Evolutionary conservation across 1,140 invertebrate genomes (phyloP).

Genomic region (Drosophila pectinifera): DNA sequence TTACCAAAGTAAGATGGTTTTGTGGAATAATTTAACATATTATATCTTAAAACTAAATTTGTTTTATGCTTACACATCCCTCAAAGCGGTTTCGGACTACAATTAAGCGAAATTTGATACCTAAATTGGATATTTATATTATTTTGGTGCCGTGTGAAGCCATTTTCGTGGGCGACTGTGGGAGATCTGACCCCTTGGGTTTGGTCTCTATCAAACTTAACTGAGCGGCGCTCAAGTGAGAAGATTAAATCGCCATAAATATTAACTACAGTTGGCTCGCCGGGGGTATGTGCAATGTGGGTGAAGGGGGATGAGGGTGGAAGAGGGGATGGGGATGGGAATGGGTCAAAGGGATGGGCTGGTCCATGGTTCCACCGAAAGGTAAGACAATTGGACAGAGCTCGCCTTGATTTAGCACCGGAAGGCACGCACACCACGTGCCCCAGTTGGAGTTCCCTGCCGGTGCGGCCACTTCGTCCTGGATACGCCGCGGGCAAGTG

Average conservation of each 20-base stretch:
- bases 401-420: conserved; percentile 80
- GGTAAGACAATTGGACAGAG: conserved; percentile 81
- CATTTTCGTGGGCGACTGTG: neutral
- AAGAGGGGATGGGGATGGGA: neutral
- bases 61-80: neutral
- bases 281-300: conserved; percentile 11
- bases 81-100: neutral
- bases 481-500: conserved; percentile 43
- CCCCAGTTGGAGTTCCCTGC: conserved; percentile 21
- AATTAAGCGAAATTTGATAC: conserved; percentile 11
- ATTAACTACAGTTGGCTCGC: conserved; percentile 80
- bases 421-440: conserved; percentile 80
- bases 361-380: conserved; percentile 31
- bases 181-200: conserved; percentile 21
- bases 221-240: conserved; percentile 80
- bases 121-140: neutral
- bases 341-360: neutral
- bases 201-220: conserved; percentile 77
- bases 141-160: conserved; percentile 12
- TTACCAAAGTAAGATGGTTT: no score
- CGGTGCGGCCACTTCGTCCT: neutral
- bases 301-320: neutral
- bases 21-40: no score
- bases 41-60: neutral
- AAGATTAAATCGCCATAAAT: conserved; percentile 84